phyloP scores from a whole-genome alignment of 2,888 invertebrate genomes.

The Petrolisthes manimaculis region DNA sequence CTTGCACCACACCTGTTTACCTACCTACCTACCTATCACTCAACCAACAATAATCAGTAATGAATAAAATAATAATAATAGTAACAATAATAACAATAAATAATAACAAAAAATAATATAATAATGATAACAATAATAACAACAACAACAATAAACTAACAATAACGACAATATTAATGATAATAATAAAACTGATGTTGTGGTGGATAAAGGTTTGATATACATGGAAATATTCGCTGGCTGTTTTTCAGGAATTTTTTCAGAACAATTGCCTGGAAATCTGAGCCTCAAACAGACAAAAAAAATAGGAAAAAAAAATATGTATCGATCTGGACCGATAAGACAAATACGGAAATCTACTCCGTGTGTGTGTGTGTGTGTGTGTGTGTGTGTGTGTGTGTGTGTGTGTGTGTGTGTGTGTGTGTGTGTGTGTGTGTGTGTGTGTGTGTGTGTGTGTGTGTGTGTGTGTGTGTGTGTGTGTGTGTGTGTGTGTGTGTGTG shows the following conservation, averaged over 20 bases:
- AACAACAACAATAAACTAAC: background rate
- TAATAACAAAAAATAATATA: no score
- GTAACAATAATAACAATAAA: no score
- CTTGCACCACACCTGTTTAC: no score
- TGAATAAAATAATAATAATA: no score
- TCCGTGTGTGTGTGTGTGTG: slow-evolving; percentile 33
- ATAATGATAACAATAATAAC: background rate
- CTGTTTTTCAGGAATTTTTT: no score
- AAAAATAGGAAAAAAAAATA: background rate
- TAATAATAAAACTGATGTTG: background rate
- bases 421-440: slow-evolving; percentile 36
- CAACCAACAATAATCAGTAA: no score
- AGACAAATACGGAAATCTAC: background rate
- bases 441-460: slow-evolving; percentile 21
- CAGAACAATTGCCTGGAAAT: no score
- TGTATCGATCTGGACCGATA: background rate
- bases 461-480: background rate
- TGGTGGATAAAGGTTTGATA: no score
- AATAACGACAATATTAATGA: background rate
- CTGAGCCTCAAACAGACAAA: background rate
- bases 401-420: slow-evolving; percentile 39
- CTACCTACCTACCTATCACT: no score
- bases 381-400: slow-evolving; percentile 39
- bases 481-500: background rate
- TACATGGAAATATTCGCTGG: no score